Base-by-base conservation (phyloP, 1,140 invertebrate genomes). In the Brachionus asplanchnoidis region DNA sequence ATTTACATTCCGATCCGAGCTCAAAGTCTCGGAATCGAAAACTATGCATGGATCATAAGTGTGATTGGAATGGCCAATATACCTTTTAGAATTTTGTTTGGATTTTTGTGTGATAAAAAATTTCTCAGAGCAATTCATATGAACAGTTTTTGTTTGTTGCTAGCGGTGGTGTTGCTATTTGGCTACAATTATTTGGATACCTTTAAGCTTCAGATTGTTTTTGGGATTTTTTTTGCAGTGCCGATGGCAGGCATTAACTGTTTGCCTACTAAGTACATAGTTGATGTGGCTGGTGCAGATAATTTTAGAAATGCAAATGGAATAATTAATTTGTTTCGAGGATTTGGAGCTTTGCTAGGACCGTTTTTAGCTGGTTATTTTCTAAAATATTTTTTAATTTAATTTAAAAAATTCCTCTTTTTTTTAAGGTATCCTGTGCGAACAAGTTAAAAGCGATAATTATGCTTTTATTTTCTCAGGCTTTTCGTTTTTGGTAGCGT, bases 1-100 rank as follows among this genome's bases (percentile, higher is more conserved):
- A 97, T 90, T 91, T 97, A 86, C 95, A 94, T 89, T 91, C 89
- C 89, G 26, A 89, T 90, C 85, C 87, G 89, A 80, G 91, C 89
- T 4, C 80, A 87, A 28, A 84, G 86, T 42, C 75, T 86, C 46
- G 77, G 77, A 9, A 53, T 80, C 23, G 23, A 28, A 9, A 28
- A 80, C n/a, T 80, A 84, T 66, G 5, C 65, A 28, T 46, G 60
- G 85, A 20, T 70, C 28, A 88, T 87, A 7, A 87, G 97, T 46
- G 93, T 93, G 8, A 89, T 90, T 26, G 92, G 91, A 36, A 80
- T 80, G n/a, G 26, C 26, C n/a, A 91, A 91, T 84, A 91, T 89
- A 7, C 84, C 89, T n/a, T 95, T 96, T 36, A 87, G 88, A 20
- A 85, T 88, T 23, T 20, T 88, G 14, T 90, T 89, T 78, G 88